Conservation (phyloP, 2,888 invertebrate genomes). For the Rhagonycha lutea region DNA sequence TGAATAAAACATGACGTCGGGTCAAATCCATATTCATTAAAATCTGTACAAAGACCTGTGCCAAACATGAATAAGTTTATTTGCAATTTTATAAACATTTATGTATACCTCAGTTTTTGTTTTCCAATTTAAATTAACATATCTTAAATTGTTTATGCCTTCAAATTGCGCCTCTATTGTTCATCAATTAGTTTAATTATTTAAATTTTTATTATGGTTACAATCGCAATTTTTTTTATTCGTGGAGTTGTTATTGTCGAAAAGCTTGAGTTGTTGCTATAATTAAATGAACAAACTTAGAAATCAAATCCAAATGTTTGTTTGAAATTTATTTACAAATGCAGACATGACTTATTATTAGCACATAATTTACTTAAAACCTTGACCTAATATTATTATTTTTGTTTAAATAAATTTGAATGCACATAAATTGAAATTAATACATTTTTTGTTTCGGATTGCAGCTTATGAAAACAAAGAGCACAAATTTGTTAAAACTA, state of each 20-base stretch:
- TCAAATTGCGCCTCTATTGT: background rate
- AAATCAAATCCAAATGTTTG: background rate
- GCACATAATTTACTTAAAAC: background rate
- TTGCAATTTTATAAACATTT: conserved; percentile 26
- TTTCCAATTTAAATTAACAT: conserved; percentile 26
- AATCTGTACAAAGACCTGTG: conserved; percentile 13
- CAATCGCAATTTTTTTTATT: background rate
- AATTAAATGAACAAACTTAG: background rate
- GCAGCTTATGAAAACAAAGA: background rate
- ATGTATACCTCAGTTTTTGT: conserved; percentile 13
- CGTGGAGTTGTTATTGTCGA: background rate
- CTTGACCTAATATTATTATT: background rate
- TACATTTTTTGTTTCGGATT: background rate
- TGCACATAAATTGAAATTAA: conserved; percentile 3
- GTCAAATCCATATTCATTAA: conserved; percentile 36
- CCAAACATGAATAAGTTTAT: conserved; percentile 12
- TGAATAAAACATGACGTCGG: conserved; percentile 34
- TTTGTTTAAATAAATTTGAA: background rate
- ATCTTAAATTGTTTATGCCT: conserved; percentile 19
- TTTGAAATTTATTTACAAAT: background rate
- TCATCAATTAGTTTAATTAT: background rate
- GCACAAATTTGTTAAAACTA: background rate
- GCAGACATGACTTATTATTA: background rate
- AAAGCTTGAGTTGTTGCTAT: background rate
- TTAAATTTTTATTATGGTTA: background rate